phyloP scores from a whole-genome alignment of 2,113 vertebrate species.

The Odontophorus gujanensis region DNA sequence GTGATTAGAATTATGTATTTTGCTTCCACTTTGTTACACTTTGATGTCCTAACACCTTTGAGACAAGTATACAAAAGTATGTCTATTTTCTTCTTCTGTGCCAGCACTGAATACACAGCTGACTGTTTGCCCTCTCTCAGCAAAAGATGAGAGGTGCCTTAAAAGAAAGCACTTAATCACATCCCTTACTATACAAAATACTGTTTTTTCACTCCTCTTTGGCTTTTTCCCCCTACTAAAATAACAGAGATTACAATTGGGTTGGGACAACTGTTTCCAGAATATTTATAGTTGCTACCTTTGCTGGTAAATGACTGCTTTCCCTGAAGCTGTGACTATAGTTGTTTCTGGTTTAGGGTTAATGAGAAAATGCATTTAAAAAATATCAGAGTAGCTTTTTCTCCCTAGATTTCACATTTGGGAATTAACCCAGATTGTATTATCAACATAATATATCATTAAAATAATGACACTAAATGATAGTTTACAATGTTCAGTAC shows the following conservation, averaged over 20 bases:
- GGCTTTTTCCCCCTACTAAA: neutral
- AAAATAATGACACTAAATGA: slow-evolving; percentile 76
- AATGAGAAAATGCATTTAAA: slow-evolving; percentile 39
- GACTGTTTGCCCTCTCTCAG: neutral
- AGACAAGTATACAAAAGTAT: neutral
- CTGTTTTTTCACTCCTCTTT: neutral
- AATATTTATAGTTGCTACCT: neutral
- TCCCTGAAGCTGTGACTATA: slow-evolving; percentile 6
- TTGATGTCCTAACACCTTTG: neutral
- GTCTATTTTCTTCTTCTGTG: neutral
- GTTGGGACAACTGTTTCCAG: neutral
- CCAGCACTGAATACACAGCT: neutral
- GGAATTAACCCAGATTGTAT: slow-evolving; percentile 72
- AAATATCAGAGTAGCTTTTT: slow-evolving; percentile 36
- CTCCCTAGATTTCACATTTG: slow-evolving; percentile 37
- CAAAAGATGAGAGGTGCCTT: neutral
- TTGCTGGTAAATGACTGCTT: slow-evolving; percentile 14
- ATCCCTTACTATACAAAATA: neutral
- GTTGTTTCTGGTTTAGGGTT: slow-evolving; percentile 43
- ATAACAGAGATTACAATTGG: neutral
- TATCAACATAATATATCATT: slow-evolving; percentile 73
- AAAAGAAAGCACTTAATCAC: neutral
- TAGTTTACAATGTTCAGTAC: slow-evolving; percentile 69
- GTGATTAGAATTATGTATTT: neutral
- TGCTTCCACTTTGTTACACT: neutral